Evolutionary conservation across 2,797 vertebrate species (phyloP), one percentile per base, ranked within the genome.

Genomic region (Chelmon rostratus): DNA sequence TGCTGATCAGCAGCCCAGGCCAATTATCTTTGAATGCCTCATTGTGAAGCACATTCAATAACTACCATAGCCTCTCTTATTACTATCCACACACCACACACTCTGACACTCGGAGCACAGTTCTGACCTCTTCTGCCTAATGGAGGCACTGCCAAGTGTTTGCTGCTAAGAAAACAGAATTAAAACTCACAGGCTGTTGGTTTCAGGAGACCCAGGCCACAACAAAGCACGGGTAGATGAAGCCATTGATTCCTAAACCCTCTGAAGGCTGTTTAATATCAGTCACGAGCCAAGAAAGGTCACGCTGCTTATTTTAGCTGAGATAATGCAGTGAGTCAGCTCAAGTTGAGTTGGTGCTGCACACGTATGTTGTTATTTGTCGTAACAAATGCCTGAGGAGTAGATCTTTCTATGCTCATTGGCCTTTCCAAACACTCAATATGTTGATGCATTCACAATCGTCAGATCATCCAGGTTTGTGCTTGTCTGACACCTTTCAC

Each of bases 11-110:
- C 80, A 79, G 67, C 76, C 66, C 40, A n/a, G 68, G 66, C 79
- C 82, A 89, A 89, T 91, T 93, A 93, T 84, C 77, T 80, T 71
- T 54, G 64, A 87, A 82, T 79, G 72, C 71, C 80, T 80, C 68
- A 68, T 74, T 85, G 77, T 80, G 81, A 85, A 85, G 78, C 75
- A 80, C 59, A 87, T 81, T 85, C 81, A 88, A 86, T 85, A 88
- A 78, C 69, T 57, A 56, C 73, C 38, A 25, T 28, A 44, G 40
- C 6, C 52, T 62, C 53, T 80, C 69, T 76, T 68, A 79, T 82
- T 88, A 69, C 68, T 79, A 78, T 85, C 37, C 72, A 64, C 66
- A 61, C 64, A 85, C 38, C 46, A 56, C 65, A 80, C 66, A 59
- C 54, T 73, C 81, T 76, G 58, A 82, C 76, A 59, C 63, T 54